phyloP scores from a whole-genome alignment of 2,113 vertebrate species.

The Mirza zaza region DNA sequence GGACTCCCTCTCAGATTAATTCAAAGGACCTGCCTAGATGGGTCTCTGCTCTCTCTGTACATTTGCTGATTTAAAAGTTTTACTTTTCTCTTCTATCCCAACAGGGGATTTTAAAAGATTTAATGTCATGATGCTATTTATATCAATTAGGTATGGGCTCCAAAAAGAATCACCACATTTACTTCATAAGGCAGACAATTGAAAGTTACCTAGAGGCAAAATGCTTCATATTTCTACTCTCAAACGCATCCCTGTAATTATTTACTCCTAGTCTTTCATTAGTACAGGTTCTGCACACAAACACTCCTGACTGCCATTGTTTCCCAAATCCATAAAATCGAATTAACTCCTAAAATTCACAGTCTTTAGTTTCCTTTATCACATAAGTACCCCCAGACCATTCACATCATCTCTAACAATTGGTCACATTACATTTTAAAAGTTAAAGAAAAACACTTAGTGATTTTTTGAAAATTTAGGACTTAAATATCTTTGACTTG shows the following conservation, averaged over 20 bases:
- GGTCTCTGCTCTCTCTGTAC: neutral
- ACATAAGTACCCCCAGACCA: neutral
- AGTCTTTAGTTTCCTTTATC: neutral
- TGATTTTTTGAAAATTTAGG: constrained; percentile 31
- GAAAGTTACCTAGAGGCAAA: neutral
- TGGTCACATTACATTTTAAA: neutral
- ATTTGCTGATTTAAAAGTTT: neutral
- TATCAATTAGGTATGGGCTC: neutral
- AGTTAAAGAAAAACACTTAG: neutral
- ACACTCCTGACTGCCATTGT: neutral
- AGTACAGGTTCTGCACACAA: neutral
- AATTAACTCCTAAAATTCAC: neutral
- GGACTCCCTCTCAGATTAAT: neutral
- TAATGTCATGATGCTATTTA: neutral
- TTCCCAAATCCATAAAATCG: neutral
- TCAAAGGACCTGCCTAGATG: neutral
- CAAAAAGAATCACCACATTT: neutral
- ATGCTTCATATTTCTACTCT: neutral
- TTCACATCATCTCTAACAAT: neutral
- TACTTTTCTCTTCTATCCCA: neutral
- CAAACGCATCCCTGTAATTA: neutral
- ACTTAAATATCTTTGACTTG: neutral
- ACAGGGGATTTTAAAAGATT: neutral
- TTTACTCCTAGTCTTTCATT: neutral
- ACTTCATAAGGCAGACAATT: neutral